Evolutionary conservation across 2,888 invertebrate species (phyloP).

Genomic region (Venusia cambrica): DNA sequence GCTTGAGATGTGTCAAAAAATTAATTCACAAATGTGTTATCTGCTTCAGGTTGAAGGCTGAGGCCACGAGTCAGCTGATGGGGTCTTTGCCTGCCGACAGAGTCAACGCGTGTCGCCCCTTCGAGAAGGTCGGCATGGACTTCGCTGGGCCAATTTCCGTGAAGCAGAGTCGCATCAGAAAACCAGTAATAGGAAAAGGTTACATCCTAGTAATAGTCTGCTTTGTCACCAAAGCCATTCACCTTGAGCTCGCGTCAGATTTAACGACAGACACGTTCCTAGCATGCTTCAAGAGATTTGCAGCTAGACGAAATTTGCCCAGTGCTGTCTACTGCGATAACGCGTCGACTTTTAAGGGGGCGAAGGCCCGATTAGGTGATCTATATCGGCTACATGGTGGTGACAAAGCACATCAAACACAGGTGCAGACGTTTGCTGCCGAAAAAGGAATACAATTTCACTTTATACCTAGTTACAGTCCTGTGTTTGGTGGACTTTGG

Average conservation of each 20-base stretch:
- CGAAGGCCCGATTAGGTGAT: not conserved
- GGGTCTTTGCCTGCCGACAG: constrained; percentile 7
- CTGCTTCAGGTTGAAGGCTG: too few relatives aligned
- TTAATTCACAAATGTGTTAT: constrained; percentile 23
- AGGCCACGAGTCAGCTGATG: too few relatives aligned
- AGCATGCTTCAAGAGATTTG: constrained; percentile 11
- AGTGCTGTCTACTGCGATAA: not conserved
- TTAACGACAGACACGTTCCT: constrained; percentile 12
- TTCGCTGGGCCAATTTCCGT: constrained; percentile 24
- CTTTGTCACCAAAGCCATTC: constrained; percentile 11
- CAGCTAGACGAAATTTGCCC: not conserved
- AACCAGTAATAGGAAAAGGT: constrained; percentile 1
- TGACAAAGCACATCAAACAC: too few relatives aligned
- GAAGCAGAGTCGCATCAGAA: constrained; percentile 7
- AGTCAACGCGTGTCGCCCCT: not conserved
- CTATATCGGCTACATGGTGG: too few relatives aligned
- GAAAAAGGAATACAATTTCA: too few relatives aligned
- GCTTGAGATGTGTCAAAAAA: constrained; percentile 26
- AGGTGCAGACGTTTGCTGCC: too few relatives aligned
- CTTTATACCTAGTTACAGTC: constrained; percentile 8
- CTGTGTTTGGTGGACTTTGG: constrained; percentile 12
- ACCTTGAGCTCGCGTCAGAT: constrained; percentile 7
- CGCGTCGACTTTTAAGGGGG: not conserved
- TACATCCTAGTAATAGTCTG: constrained; percentile 5
- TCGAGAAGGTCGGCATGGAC: constrained; percentile 14